A percentile compares a stretch with the other conserved stretches of the same genome.
phyloP scores from a whole-genome alignment of 37 sponge, comb jelly and placozoan genomes.

The Chondrosia reniformis region DNA sequence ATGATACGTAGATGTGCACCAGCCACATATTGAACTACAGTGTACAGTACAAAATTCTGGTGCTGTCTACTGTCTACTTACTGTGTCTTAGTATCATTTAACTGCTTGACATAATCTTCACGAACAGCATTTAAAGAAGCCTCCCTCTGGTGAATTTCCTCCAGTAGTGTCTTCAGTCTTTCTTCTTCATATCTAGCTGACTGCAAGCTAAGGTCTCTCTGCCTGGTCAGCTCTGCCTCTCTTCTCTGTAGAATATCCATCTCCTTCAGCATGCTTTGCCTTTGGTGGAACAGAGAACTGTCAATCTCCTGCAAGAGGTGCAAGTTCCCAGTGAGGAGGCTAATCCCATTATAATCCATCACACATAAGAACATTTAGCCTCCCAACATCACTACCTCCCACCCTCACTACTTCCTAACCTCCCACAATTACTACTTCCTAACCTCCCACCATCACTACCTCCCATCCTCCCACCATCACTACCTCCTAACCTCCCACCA shows the following conservation, averaged over 20 bases:
- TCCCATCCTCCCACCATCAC: no score
- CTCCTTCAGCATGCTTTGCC: neutral
- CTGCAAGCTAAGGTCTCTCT: neutral
- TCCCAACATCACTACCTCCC: neutral
- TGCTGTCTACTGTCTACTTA: neutral
- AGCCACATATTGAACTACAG: neutral
- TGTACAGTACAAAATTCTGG: neutral
- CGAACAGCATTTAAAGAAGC: neutral
- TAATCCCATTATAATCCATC: no score
- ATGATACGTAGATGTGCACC: no score
- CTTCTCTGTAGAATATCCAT: neutral
- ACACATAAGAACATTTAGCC: neutral
- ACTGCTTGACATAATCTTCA: neutral
- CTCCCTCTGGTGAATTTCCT: neutral
- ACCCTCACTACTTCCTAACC: neutral
- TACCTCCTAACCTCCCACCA: no score
- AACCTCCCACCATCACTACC: no score
- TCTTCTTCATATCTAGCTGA: neutral
- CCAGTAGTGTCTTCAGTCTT: neutral
- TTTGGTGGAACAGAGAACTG: neutral
- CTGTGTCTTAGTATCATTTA: neutral
- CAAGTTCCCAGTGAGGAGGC: no score
- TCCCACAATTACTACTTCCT: no score
- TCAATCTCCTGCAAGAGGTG: constrained; percentile 3
- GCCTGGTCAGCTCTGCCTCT: neutral